phyloP scores from a whole-genome alignment of 2,888 invertebrate species.

The Metellina segmentata region DNA sequence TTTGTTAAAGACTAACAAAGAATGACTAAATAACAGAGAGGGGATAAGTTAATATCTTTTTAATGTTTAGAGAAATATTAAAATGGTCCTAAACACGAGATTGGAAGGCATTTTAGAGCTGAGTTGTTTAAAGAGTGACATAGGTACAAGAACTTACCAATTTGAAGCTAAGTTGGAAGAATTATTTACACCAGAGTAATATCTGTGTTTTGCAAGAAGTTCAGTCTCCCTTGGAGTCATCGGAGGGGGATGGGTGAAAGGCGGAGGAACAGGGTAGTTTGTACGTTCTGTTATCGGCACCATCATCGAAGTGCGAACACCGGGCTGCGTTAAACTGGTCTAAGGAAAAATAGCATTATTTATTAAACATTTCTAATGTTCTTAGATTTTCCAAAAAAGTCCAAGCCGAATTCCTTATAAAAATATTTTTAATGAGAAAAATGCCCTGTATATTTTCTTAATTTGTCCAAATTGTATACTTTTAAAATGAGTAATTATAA shows the following conservation, averaged over 20 bases:
- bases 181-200: conserved; percentile 44
- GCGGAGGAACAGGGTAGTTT: conserved; percentile 56
- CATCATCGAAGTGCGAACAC: conserved; percentile 63
- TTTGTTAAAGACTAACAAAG: too few relatives aligned
- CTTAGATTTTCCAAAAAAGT: not conserved
- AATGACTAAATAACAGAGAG: too few relatives aligned
- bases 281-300: conserved; percentile 56
- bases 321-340: conserved; percentile 46
- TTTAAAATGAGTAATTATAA: too few relatives aligned
- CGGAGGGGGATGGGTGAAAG: conserved; percentile 51
- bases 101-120: too few relatives aligned
- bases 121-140: too few relatives aligned
- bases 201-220: conserved; percentile 57
- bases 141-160: conserved; percentile 46
- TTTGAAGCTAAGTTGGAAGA: conserved; percentile 15
- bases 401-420: not conserved
- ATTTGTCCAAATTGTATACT: too few relatives aligned
- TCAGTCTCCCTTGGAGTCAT: conserved; percentile 21
- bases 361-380: not conserved
- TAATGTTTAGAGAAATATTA: too few relatives aligned
- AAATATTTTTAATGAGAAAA: not conserved
- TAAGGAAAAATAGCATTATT: not conserved
- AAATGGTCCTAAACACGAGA: too few relatives aligned
- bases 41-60: too few relatives aligned
- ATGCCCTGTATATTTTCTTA: too few relatives aligned